Evolutionary conservation across 2,797 vertebrate species (phyloP).

Genomic region (Leptoclinus maculatus): DNA sequence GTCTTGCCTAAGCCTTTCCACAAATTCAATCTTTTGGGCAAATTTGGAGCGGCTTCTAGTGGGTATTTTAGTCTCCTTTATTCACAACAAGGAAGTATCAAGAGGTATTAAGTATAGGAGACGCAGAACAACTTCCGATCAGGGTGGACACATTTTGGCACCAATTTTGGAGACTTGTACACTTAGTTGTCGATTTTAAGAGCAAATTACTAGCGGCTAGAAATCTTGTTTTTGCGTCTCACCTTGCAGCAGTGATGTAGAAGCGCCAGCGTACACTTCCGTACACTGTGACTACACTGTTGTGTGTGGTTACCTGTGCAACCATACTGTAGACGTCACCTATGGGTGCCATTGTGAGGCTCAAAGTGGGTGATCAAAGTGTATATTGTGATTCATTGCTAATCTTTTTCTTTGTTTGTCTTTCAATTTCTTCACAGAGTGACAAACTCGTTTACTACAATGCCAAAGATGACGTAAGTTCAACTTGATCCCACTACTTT

Average conservation of each 20-base stretch:
- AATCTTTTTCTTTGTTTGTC: constrained; percentile 29
- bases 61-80: background rate
- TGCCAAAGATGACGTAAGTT: constrained; percentile 90
- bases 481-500: constrained; percentile 7
- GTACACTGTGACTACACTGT: background rate
- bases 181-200: background rate
- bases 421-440: constrained; percentile 77
- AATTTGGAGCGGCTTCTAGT: background rate
- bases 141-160: background rate
- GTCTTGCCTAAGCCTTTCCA: background rate
- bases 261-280: too few species aligned
- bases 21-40: background rate
- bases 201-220: background rate
- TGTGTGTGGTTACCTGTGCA: background rate
- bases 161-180: background rate
- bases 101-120: background rate
- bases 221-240: background rate
- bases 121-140: background rate
- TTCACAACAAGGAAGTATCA: background rate
- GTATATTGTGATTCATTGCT: background rate
- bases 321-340: too few species aligned
- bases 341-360: too few species aligned
- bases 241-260: background rate
- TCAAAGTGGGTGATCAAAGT: background rate
- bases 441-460: constrained; percentile 92